Evolutionary conservation across 2,113 vertebrate genomes (phyloP).

Genomic region (Ageneiosus marmoratus): DNA sequence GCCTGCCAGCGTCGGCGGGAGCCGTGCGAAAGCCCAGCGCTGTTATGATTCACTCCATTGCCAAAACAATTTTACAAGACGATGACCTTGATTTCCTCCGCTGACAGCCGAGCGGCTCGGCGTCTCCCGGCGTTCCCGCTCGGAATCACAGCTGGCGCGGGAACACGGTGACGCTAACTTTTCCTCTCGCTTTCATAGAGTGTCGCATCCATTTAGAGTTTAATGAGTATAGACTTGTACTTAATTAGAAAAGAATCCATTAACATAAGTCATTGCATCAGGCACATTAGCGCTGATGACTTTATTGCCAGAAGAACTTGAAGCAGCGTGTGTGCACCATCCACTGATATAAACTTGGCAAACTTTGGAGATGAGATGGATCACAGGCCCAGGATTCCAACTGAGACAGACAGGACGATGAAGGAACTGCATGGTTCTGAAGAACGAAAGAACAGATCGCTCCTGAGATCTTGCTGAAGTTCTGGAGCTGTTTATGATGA

Average conservation of each 20-base stretch:
- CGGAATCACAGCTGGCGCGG: constrained; percentile 11
- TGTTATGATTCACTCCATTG: constrained; percentile 28
- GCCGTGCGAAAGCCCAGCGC: constrained; percentile 11
- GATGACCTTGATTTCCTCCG: constrained; percentile 32
- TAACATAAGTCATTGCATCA: constrained; percentile 56
- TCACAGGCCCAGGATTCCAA: neutral
- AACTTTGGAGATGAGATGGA: neutral
- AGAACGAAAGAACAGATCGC: neutral
- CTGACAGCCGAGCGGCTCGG: neutral
- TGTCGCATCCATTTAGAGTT: constrained; percentile 40
- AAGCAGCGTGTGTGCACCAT: constrained; percentile 18
- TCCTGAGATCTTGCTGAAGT: neutral
- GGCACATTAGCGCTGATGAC: constrained; percentile 53
- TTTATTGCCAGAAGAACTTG: constrained; percentile 49
- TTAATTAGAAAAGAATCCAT: constrained; percentile 56
- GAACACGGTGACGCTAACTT: constrained; percentile 31
- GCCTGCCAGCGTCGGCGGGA: neutral
- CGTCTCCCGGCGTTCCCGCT: constrained; percentile 13
- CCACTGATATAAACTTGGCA: neutral
- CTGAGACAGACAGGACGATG: neutral
- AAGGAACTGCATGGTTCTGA: neutral
- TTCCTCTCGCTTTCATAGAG: constrained; percentile 38
- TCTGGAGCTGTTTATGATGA: neutral
- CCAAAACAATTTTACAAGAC: constrained; percentile 34
- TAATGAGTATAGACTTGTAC: constrained; percentile 51